These are phyloP conservation scores for Eidolon dupreanum DNA, from an alignment of 2,797 vertebrate species.

Conservation along the genomic window DNA sequence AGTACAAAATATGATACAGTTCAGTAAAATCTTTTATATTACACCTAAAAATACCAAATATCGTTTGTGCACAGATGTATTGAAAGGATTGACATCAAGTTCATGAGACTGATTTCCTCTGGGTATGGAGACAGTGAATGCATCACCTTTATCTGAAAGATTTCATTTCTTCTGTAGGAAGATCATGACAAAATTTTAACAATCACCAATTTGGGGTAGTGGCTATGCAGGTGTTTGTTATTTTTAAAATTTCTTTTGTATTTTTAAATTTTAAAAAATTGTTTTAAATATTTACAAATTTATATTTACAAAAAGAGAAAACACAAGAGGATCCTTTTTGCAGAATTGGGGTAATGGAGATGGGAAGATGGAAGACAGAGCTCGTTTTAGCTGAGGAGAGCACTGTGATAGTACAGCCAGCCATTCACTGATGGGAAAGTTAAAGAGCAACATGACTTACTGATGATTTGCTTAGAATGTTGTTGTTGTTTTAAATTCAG, in stretches of 20 bases:
- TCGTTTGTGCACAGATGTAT: neutral
- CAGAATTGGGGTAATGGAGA: neutral
- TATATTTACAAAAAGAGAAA: neutral
- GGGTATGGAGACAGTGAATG: neutral
- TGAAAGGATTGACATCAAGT: neutral
- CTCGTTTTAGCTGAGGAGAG: neutral
- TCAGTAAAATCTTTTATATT: neutral
- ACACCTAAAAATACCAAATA: neutral
- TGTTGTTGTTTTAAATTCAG: neutral
- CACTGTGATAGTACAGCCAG: rapidly evolving
- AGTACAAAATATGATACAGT: neutral
- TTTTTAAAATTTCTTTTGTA: neutral
- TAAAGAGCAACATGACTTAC: neutral
- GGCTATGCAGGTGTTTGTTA: neutral
- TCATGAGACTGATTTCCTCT: constrained; percentile 39
- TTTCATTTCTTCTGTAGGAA: neutral
- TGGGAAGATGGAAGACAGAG: neutral
- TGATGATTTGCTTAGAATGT: neutral
- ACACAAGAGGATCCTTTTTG: neutral
- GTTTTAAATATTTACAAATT: neutral
- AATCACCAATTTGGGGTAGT: neutral
- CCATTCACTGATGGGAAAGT: neutral
- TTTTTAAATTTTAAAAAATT: neutral
- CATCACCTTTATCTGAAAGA: neutral
- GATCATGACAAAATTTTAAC: neutral